These are phyloP conservation scores for Augochlorella aurata DNA, from an alignment of 2,888 invertebrate species.

Conservation along the genomic window DNA sequence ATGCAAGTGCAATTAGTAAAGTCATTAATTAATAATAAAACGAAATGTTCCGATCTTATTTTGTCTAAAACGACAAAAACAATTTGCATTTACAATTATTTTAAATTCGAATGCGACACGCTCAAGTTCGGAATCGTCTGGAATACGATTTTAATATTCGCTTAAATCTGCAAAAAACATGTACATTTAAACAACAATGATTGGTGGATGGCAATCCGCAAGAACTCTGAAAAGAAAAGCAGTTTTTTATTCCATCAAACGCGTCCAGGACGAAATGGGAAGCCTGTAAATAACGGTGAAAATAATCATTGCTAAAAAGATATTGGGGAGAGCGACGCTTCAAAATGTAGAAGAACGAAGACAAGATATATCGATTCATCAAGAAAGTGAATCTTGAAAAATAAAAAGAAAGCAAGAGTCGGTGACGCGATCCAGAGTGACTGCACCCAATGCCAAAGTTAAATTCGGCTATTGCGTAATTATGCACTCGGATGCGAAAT, in stretches of 20 bases:
- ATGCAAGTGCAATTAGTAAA: neutral
- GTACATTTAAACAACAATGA: neutral
- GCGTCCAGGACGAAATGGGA: neutral
- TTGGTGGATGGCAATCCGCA: neutral
- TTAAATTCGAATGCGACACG: neutral
- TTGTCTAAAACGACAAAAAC: neutral
- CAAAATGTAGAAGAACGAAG: slow-evolving; percentile 20
- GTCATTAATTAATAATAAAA: neutral
- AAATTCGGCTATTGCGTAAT: slow-evolving; percentile 9
- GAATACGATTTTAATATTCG: neutral
- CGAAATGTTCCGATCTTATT: neutral
- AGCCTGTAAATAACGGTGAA: slow-evolving; percentile 6
- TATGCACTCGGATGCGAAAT: neutral
- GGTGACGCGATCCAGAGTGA: neutral
- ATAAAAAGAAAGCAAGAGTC: neutral
- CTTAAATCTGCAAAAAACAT: slow-evolving; percentile 7
- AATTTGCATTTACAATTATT: too few species aligned
- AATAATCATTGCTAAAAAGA: neutral
- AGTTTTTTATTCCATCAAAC: slow-evolving; percentile 1
- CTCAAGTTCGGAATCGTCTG: neutral
- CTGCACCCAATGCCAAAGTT: neutral
- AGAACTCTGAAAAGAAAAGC: slow-evolving; percentile 25
- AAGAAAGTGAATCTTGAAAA: slow-evolving; percentile 4
- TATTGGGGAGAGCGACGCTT: neutral
- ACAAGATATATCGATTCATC: neutral